Percentiles rank a stretch among this genome's conserved stretches.
Evolutionary conservation across 2,888 invertebrate genomes (phyloP).

Genomic region (Podabrus alpinus): DNA sequence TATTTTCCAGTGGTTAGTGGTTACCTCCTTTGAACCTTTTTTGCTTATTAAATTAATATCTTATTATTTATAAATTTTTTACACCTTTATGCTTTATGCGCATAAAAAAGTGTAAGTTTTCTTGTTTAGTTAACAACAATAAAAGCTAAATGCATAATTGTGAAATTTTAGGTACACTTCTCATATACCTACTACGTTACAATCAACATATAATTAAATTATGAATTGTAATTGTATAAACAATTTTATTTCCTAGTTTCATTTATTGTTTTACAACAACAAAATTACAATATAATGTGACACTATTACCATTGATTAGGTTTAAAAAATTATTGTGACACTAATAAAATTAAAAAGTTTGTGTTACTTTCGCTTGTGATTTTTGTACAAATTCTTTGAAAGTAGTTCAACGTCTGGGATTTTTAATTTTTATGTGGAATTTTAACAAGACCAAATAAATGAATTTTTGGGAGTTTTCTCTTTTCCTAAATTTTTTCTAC

Average conservation of each 20-base stretch:
- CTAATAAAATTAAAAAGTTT: neutral
- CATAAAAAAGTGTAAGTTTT: neutral
- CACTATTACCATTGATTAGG: neutral
- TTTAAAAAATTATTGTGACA: neutral
- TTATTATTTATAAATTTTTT: neutral
- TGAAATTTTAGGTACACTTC: neutral
- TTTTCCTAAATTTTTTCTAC: too few relatives aligned
- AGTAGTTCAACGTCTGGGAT: neutral
- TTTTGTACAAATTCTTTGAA: neutral
- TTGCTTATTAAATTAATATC: neutral
- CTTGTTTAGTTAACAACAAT: neutral
- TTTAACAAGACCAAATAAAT: neutral
- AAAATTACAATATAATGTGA: neutral
- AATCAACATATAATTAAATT: neutral
- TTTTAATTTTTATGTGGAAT: neutral
- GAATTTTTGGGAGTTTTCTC: too few relatives aligned
- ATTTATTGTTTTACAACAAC: neutral
- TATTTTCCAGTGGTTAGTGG: neutral
- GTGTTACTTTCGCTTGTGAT: neutral
- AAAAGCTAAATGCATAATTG: neutral
- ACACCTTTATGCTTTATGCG: neutral
- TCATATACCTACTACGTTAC: neutral
- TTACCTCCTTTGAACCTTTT: neutral
- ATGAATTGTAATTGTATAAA: neutral
- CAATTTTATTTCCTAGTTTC: neutral